These are phyloP conservation scores for Catamblyrhynchus diadema DNA, from an alignment of 2,797 vertebrate genomes.

Conservation along the genomic window DNA sequence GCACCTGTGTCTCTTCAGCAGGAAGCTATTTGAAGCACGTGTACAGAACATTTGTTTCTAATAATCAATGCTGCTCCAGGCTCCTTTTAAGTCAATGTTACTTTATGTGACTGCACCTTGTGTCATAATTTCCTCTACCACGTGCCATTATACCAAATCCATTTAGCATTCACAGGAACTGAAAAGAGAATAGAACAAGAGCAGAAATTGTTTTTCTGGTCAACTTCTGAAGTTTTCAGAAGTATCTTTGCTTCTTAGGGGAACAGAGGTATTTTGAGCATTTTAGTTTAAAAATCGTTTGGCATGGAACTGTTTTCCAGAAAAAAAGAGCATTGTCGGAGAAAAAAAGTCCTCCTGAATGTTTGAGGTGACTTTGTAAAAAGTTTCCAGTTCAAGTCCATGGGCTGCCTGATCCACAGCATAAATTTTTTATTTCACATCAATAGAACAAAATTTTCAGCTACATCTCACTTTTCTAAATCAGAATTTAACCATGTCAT, in stretches of 20 bases:
- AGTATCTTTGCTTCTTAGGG: background rate
- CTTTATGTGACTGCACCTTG: background rate
- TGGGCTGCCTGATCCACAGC: background rate
- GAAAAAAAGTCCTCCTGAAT: background rate
- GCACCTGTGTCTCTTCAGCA: background rate
- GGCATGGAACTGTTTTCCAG: background rate
- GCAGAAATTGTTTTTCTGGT: background rate
- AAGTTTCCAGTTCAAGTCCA: rapidly evolving
- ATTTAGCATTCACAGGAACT: background rate
- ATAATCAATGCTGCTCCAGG: rapidly evolving
- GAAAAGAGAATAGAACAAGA: background rate
- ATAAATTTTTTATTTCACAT: background rate
- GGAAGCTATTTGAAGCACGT: rapidly evolving
- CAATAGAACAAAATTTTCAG: background rate
- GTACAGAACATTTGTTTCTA: background rate
- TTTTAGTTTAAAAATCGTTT: background rate
- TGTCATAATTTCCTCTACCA: background rate
- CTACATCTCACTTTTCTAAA: background rate
- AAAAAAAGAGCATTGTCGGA: background rate
- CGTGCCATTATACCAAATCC: background rate
- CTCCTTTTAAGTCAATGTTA: background rate
- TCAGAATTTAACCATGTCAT: background rate
- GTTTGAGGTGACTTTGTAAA: background rate
- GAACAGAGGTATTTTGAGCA: background rate
- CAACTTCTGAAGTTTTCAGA: background rate